These are phyloP conservation scores for Epinephelus cyanopodus DNA, from an alignment of 2,113 vertebrate species.

Conservation along the genomic window DNA sequence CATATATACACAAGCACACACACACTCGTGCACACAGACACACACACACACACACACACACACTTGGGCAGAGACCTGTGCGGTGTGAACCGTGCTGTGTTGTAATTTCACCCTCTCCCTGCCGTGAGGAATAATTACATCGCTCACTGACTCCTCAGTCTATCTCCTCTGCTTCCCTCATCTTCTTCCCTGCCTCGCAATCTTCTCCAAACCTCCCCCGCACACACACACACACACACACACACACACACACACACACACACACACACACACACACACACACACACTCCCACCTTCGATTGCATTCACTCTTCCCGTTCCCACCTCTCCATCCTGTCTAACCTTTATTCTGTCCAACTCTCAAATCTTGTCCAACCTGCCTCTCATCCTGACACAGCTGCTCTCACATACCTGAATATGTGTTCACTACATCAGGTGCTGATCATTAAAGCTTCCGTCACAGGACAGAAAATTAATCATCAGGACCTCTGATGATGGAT, in stretches of 20 bases:
- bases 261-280: slow-evolving; percentile 9
- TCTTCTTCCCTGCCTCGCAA: not conserved
- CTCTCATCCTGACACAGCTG: not conserved
- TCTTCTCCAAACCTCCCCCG: not conserved
- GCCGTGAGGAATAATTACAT: slow-evolving; percentile 82
- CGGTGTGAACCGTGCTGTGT: slow-evolving; percentile 65
- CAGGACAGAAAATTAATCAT: not conserved
- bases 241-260: slow-evolving; percentile 9
- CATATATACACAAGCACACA: slow-evolving; percentile 5
- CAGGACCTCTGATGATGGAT: not conserved
- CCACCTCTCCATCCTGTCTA: not conserved
- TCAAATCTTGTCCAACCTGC: not conserved
- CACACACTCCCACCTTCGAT: not conserved
- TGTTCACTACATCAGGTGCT: not conserved
- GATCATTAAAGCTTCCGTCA: not conserved
- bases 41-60: not conserved
- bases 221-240: slow-evolving; percentile 6
- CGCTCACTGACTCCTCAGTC: slow-evolving; percentile 74
- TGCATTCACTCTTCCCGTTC: not conserved
- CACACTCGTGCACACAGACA: not conserved
- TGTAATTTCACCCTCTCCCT: slow-evolving; percentile 81
- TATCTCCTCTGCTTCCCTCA: slow-evolving; percentile 48
- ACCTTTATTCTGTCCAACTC: not conserved
- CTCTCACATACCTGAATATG: not conserved
- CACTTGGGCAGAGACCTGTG: slow-evolving; percentile 15